Evolutionary conservation across 2,797 vertebrate species (phyloP).

Genomic region (Sebastes goodei): DNA sequence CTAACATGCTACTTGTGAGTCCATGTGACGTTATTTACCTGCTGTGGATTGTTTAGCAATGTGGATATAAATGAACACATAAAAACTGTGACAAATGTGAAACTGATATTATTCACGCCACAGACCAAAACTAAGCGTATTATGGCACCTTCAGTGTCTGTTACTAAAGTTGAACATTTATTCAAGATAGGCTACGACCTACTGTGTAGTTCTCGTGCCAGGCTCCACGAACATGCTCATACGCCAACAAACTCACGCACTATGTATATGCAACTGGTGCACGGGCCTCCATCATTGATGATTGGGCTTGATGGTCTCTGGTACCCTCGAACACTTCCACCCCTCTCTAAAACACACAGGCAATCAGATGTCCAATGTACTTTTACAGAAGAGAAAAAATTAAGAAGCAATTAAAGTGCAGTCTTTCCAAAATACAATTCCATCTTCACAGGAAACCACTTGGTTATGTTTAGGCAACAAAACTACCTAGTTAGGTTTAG

Average conservation of each 20-base stretch:
- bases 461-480: too few relatives aligned
- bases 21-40: neutral
- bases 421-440: too few relatives aligned
- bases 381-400: neutral
- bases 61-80: too few relatives aligned
- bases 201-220: too few relatives aligned
- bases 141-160: neutral
- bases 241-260: neutral
- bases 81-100: too few relatives aligned
- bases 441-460: too few relatives aligned
- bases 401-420: too few relatives aligned
- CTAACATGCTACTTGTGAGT: neutral
- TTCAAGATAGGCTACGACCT: neutral
- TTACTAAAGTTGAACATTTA: too few relatives aligned
- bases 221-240: accelerated
- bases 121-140: accelerated
- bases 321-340: neutral
- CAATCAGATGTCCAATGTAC: neutral
- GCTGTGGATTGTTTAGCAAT: neutral
- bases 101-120: too few relatives aligned
- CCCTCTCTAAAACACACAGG: neutral
- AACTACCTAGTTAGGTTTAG: too few relatives aligned
- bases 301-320: neutral
- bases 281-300: neutral
- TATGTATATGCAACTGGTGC: neutral